Conservation (phyloP, 2,113 vertebrate genomes). For the Cinclus cinclus region DNA sequence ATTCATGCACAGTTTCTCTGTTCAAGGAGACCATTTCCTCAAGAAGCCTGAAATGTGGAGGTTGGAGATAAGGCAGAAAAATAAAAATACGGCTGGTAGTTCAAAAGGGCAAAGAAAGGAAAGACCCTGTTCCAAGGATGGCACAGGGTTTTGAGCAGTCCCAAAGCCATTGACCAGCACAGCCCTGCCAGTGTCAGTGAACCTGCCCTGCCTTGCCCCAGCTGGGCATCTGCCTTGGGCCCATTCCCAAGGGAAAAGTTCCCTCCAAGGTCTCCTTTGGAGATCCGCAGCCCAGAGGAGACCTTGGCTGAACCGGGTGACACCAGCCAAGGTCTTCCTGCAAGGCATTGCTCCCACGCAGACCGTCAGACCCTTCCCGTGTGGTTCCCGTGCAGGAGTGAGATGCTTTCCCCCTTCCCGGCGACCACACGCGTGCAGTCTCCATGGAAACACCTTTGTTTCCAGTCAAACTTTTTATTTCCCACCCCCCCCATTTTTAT, state of each 20-base stretch:
- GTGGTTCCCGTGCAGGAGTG: neutral
- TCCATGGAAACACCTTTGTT: slow-evolving; percentile 35
- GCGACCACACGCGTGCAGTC: neutral
- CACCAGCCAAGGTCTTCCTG: neutral
- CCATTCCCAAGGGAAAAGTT: neutral
- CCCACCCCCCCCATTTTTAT: accelerated
- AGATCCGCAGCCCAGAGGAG: neutral
- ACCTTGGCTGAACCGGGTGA: neutral
- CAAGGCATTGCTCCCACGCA: neutral
- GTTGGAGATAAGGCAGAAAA: slow-evolving; percentile 52
- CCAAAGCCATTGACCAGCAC: neutral
- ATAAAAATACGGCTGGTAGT: slow-evolving; percentile 2
- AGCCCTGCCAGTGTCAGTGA: accelerated
- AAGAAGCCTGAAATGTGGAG: slow-evolving; percentile 24
- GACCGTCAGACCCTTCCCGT: neutral
- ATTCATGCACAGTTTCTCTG: neutral
- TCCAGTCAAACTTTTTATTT: slow-evolving; percentile 27
- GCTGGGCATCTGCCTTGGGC: neutral
- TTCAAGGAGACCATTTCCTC: neutral
- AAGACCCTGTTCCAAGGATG: neutral
- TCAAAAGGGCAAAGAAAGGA: slow-evolving; percentile 4
- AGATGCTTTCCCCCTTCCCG: neutral
- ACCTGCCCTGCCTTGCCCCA: neutral
- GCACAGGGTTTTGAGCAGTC: neutral
- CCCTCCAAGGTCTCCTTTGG: neutral